A percentile compares a stretch with the other conserved stretches of the same genome.
These are phyloP conservation scores for Drosophila kuntzei DNA, from an alignment of 2,888 invertebrate species.

Conservation along the genomic window DNA sequence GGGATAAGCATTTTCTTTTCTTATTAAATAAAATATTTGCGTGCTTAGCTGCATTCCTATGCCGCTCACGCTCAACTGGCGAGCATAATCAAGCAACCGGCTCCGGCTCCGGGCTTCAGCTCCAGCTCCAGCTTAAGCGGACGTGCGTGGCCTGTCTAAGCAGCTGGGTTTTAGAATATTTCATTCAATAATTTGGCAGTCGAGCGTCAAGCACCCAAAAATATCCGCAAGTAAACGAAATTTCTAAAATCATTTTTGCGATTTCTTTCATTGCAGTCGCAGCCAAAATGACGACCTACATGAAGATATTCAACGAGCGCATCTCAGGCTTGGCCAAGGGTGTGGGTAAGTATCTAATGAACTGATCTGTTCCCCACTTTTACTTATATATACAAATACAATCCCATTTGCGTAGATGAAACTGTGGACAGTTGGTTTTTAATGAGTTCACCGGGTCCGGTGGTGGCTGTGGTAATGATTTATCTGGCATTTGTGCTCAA, in stretches of 20 bases:
- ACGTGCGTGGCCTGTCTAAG: conserved; percentile 67
- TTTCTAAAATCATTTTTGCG: conserved; percentile 61
- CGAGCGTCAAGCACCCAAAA: conserved; percentile 42
- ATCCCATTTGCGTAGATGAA: conserved; percentile 87
- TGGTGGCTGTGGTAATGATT: conserved; percentile 88
- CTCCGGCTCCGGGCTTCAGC: conserved; percentile 18
- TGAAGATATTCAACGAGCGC: conserved; percentile 83
- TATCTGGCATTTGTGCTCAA: conserved; percentile 92
- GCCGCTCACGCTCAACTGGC: conserved; percentile 62
- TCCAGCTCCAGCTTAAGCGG: conserved; percentile 14
- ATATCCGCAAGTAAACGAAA: conserved; percentile 22
- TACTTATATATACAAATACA: background rate
- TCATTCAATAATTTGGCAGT: conserved; percentile 76
- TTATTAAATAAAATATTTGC: conserved; percentile 75
- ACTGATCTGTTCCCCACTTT: too few relatives aligned
- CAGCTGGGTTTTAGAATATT: conserved; percentile 63
- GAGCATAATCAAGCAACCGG: conserved; percentile 69
- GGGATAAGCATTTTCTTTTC: conserved; percentile 74
- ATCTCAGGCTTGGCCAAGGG: conserved; percentile 82
- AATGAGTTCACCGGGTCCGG: conserved; percentile 91
- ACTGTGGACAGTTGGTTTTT: conserved; percentile 91
- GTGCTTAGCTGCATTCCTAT: conserved; percentile 66
- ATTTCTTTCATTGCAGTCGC: conserved; percentile 47
- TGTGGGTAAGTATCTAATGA: conserved; percentile 76
- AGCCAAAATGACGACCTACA: conserved; percentile 79